Base-by-base conservation (phyloP, 2,888 invertebrate genomes). In the Oligia fasciuncula region DNA sequence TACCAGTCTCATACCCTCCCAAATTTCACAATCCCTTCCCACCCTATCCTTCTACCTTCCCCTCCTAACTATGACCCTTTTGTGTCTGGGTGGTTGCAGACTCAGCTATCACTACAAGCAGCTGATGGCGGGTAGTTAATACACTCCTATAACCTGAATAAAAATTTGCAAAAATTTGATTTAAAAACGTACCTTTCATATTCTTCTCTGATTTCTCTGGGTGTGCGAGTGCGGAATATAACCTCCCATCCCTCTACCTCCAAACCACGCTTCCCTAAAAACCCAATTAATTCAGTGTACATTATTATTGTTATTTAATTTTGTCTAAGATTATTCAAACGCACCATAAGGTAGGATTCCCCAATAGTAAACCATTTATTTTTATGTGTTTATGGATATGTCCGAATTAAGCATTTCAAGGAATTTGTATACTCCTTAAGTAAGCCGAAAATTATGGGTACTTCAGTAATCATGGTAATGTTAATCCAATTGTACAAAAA, bases 191-290 rank as follows among this genome's bases (percentile, higher is more conserved):
- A 97, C 97, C 99, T 97, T 95, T 99, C 99, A 97, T 99, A 99
- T 95, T 99, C 99, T 82, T 99, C 99, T 79, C 99, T 97, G 80
- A 99, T 99, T 97, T 99, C 99, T 88, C 98, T 98, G 3, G 99
- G 99, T 4, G 99, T 99, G 93, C 98, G 98, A 2, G 98, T 98
- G 62, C 99, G 97, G 91, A 99, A 98, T 54, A 99, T 98, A 57
- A 99, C 97, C 96, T 99, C 99, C 99, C 99, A 99, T 76, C 99
- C 99, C 91, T 99, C 99, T 0, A 99, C 99, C 94, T 99, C 98
- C 51, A 99, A 96, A 0, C 99, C 99, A 91, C 98, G 98, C 76
- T 98, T 98, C n/a, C 99, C 99, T 94, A 97, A 95, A 90, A 92
- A 82, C 29, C 1, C 77, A 69, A 73, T 78, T 68, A 57, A 63